Evolutionary conservation across 64 coral and sea anemone species (phyloP), one percentile per base, ranked within the genome.

Genomic region (Catalaphyllia jardinei): DNA sequence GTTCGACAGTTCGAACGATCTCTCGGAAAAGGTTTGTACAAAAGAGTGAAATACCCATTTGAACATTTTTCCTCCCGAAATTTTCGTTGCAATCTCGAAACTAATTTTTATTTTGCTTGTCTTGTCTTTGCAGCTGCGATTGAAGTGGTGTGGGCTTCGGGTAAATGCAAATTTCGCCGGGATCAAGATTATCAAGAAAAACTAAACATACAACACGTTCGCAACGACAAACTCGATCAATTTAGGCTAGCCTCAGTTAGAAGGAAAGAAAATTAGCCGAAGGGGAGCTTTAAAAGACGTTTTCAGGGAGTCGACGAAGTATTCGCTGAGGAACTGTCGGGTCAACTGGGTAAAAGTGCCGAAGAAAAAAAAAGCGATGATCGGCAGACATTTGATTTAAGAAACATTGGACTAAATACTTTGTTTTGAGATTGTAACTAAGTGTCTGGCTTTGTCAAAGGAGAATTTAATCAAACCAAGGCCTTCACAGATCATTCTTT

Each of bases 101-200:
- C 39, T n/a, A 38, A 46, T 69, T 69, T 67, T 24, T 31, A 11
- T 62, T 63, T 84, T n/a, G 18, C 19, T 51, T 27, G 19, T 63
- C 31, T 64, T 67, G 33, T 12, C 38, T 71, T 63, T 46, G 81
- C 63, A 84, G 81, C 62, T 71, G 62, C 33, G n/a, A 20, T 69
- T 39, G 33, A 50, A 67, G 81, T 50, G 18, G 20, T 22, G 81
- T 67, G 25, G 8, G 64, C 31, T 8, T 13, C 50, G 60, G 63
- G 22, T 84, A 84, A 69, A 84, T 84, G 81, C 81, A 84, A 84
- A 84, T 84, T 84, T 84, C 33, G 2, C 31, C 10, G 19, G 20
- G 61, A 39, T 84, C 79, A 64, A 82, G 29, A 82, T 82, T 38
- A 31, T 29, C 38, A 69, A 67, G 81, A 22, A 84, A 35, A 84